Percentiles rank a stretch among this genome's conserved stretches.
Conservation (phyloP, 2,888 invertebrate genomes). For the Clostera curtula region DNA sequence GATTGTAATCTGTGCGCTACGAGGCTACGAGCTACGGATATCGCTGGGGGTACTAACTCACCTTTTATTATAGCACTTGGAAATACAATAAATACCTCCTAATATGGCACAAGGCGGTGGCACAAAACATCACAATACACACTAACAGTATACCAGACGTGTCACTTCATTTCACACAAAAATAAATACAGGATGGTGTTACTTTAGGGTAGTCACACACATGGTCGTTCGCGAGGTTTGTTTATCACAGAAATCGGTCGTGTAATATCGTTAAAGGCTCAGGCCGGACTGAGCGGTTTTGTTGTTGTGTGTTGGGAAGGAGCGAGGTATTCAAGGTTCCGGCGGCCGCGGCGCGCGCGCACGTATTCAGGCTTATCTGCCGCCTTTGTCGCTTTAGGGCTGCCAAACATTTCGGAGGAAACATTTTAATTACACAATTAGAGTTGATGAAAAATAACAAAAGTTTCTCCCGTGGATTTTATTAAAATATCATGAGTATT, state of each 20-base stretch:
- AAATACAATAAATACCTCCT: constrained; percentile 39
- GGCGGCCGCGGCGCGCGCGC: constrained; percentile 48
- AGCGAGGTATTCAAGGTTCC: constrained; percentile 65
- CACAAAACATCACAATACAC: constrained; percentile 70
- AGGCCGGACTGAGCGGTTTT: constrained; percentile 65
- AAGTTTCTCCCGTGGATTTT: too few relatives aligned
- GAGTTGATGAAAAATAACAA: too few relatives aligned
- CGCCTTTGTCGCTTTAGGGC: constrained; percentile 50
- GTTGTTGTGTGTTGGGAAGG: constrained; percentile 66
- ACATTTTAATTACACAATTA: too few relatives aligned
- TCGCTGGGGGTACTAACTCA: constrained; percentile 26
- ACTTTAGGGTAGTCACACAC: constrained; percentile 25
- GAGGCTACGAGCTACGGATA: background rate
- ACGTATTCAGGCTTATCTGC: constrained; percentile 62
- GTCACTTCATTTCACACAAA: constrained; percentile 36
- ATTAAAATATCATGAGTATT: too few relatives aligned
- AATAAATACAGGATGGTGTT: constrained; percentile 23
- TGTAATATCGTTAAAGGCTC: constrained; percentile 64
- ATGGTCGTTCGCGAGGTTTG: constrained; percentile 23
- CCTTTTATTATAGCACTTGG: constrained; percentile 42
- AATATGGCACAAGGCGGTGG: constrained; percentile 56
- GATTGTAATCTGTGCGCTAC: constrained; percentile 7
- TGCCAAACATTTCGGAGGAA: too few relatives aligned
- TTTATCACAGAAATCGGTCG: constrained; percentile 47
- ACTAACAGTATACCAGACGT: constrained; percentile 47